Evolutionary conservation across 2,888 invertebrate species (phyloP).

Genomic region (Gasteruption jaculator): DNA sequence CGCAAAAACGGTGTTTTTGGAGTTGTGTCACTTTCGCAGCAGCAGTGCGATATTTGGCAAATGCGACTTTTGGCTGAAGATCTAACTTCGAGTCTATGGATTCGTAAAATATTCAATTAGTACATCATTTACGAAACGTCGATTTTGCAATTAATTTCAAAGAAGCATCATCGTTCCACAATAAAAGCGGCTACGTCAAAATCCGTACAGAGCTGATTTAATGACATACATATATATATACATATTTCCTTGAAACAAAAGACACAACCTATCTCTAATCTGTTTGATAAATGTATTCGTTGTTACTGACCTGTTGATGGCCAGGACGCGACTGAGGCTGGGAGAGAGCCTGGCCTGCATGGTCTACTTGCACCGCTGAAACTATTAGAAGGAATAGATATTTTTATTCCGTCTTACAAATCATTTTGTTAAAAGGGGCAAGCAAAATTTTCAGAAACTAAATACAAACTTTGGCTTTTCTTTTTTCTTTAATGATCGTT

Average conservation of each 20-base stretch:
- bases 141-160: too few species aligned
- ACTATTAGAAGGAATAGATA: constrained; percentile 48
- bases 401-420: constrained; percentile 42
- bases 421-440: constrained; percentile 7
- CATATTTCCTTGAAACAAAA: constrained; percentile 13
- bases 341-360: constrained; percentile 51
- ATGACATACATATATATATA: too few species aligned
- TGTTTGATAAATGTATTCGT: constrained; percentile 12
- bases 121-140: too few species aligned
- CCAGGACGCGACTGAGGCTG: constrained; percentile 51
- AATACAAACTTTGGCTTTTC: constrained; percentile 17
- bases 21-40: too few species aligned
- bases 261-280: constrained; percentile 16
- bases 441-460: constrained; percentile 12
- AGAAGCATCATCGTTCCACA: too few species aligned
- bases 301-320: constrained; percentile 51
- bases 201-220: too few species aligned
- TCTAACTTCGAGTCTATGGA: too few species aligned
- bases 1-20: too few species aligned
- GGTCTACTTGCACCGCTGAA: constrained; percentile 51
- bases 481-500: constrained; percentile 10
- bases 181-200: too few species aligned
- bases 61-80: too few species aligned
- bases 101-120: too few species aligned
- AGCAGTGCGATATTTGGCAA: too few species aligned